Base-by-base conservation (phyloP, 2,797 vertebrate species). In the Manis pentadactyla region DNA sequence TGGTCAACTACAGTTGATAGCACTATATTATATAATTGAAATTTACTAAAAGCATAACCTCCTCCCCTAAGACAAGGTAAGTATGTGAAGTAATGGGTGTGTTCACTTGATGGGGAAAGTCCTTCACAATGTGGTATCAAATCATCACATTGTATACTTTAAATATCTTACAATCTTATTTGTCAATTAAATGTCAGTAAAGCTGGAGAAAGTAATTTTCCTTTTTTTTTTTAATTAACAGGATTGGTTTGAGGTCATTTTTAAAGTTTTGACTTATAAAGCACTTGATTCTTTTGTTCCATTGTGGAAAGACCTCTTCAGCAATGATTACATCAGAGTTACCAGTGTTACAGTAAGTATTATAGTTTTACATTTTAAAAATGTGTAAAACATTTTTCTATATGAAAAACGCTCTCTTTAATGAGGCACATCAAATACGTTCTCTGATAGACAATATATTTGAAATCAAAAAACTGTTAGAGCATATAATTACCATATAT, bases 291-390 rank as follows among this genome's bases (percentile, higher is more conserved):
- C 93, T 98, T 97, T 98, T 98, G 92, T 97, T 98, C 82, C 96
- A 78, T 87, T 95, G 84, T 98, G 97, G 94, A 92, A 96, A 97
- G 97, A 97, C 39, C 37, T 91, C 94, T 98, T 92, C 98, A 98
- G 99, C 98, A 98, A 99, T 99, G 99, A 99, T 99, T 98, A 99
- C 99, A 97, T 99, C 99, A 95, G 99, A 99, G 98, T 99, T 99
- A 97, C 99, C 99, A 75, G 99, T 99, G 95, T 98, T 99, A 91
- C 99, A 99, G 99, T 99, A 98, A 99, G 99, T 99, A 98, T 95
- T 96, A 23, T 87, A 88, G 0, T 0, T 92, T 97, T 75, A 91
- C 75, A 95, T 11, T 84, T 0, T 89, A 53, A 27, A 49, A 83
- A 61, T 90, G 6, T 29, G 11, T 75, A 17, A 34, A 51, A 39